Evolutionary conservation across 2,113 vertebrate genomes (phyloP), one percentile per base, ranked within the genome.

Genomic region (Leiothrix lutea): DNA sequence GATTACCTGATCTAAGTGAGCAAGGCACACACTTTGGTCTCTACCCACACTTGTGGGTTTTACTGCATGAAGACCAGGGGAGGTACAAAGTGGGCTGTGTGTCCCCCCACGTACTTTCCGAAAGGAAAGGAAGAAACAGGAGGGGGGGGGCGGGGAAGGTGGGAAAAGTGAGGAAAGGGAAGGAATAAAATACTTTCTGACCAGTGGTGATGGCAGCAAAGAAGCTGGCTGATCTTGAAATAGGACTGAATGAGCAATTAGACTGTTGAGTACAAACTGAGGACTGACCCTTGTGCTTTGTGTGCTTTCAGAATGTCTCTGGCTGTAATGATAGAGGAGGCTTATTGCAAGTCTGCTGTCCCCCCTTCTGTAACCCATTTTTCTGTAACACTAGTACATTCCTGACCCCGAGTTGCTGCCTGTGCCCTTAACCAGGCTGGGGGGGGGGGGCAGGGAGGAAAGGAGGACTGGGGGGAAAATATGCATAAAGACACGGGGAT

Each of bases 321-420:
- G 83, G 56, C 72, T 92, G 51, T 90, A 90, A 91, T 28, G 72
- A 70, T 11, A 90, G 79, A 88, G 66, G 48, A 72, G 35, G 48
- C 44, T 69, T 91, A 86, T 86, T 80, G 58, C 70, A 93, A 69
- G 69, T 60, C 40, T 95, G 31, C 66, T 61, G 16, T 48, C 14
- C 24, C 44, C 36, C 3, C 3, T 85, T 85, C 61, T 51, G 51
- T 80, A 90, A 77, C 60, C 33, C 54, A 2, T 88, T 88, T 94
- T 85, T 78, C 72, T 83, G 47, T 83, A 73, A 77, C 44, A 58
- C 35, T 58, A 35, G 24, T 77, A 81, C 3, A 6, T 78, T 69
- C 54, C 89, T 92, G 74, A 86, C 81, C 71, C 22, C 0, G 0
- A 40, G 75, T 6, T 61, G 75, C 64, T 78, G 75, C 74, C 47